phyloP scores from a whole-genome alignment of 2,113 vertebrate species.

The Coreoperca whiteheadi region DNA sequence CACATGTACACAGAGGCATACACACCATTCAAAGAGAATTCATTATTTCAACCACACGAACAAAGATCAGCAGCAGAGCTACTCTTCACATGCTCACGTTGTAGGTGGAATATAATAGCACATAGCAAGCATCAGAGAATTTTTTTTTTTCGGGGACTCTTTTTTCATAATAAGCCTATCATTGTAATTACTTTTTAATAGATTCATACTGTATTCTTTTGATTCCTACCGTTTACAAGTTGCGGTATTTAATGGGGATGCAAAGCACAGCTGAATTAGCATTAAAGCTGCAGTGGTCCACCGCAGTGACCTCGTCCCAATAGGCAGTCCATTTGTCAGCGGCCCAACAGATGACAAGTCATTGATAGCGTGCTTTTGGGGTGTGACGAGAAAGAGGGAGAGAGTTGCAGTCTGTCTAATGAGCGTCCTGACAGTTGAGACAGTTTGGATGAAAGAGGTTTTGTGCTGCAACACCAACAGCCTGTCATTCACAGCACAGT shows the following conservation, averaged over 20 bases:
- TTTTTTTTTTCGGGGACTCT: slow-evolving; percentile 7
- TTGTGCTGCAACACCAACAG: slow-evolving; percentile 55
- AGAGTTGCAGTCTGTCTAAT: slow-evolving; percentile 57
- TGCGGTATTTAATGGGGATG: slow-evolving; percentile 9
- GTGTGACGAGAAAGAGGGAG: slow-evolving; percentile 38
- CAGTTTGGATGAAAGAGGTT: slow-evolving; percentile 60
- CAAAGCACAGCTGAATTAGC: slow-evolving; percentile 21
- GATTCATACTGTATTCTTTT: slow-evolving; percentile 23
- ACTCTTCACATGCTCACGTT: slow-evolving; percentile 6
- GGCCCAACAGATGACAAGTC: slow-evolving; percentile 40
- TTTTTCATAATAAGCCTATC: slow-evolving; percentile 8
- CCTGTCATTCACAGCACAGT: slow-evolving; percentile 48
- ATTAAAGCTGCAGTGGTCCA: slow-evolving; percentile 29
- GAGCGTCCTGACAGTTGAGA: slow-evolving; percentile 57
- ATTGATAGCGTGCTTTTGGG: slow-evolving; percentile 22
- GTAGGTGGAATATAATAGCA: neutral
- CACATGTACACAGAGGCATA: slow-evolving; percentile 9
- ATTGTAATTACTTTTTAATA: neutral
- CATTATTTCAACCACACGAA: slow-evolving; percentile 61
- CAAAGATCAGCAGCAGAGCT: slow-evolving; percentile 51
- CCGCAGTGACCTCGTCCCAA: slow-evolving; percentile 55
- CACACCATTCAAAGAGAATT: slow-evolving; percentile 59
- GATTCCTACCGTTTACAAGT: neutral
- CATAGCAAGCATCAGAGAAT: slow-evolving; percentile 1
- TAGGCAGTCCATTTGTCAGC: slow-evolving; percentile 48